Conservation (phyloP, 92 coral and sea anemone species). For the Porites divaricata region DNA sequence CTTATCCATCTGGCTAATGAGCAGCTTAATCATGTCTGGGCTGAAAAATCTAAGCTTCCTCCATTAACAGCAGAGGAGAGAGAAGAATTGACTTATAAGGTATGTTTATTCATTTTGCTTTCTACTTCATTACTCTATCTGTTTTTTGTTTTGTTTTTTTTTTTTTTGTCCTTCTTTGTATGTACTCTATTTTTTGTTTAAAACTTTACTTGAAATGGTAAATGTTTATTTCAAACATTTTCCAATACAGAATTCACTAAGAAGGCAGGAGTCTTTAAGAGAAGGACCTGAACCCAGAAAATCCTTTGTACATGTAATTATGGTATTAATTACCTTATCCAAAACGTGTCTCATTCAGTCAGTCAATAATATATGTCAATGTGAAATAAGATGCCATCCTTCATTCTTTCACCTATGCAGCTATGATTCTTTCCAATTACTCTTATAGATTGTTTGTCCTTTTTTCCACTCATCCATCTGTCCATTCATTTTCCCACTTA, state of each 20-base stretch:
- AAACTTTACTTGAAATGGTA: no score
- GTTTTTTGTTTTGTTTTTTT: not conserved
- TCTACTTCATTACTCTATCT: not conserved
- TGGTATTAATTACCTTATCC: not conserved
- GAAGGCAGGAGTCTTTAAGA: not conserved
- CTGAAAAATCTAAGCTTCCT: constrained; percentile 71
- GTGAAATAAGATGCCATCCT: no score
- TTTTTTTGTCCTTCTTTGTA: not conserved
- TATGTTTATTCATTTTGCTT: not conserved
- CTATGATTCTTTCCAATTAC: not conserved
- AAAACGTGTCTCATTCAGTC: no score
- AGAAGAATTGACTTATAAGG: constrained; percentile 8
- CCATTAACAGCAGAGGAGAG: constrained; percentile 48
- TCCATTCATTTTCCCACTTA: not conserved
- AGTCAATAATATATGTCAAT: no score
- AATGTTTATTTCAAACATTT: not conserved
- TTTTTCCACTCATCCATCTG: not conserved
- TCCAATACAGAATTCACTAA: constrained; percentile 4
- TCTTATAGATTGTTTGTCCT: not conserved
- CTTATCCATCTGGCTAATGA: constrained; percentile 80
- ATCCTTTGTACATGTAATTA: not conserved
- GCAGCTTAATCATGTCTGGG: constrained; percentile 64
- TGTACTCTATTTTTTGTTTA: not conserved
- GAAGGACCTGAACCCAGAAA: not conserved
- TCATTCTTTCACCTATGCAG: not conserved